Base-by-base conservation (phyloP, 1,140 invertebrate species). In the Caenorhabditis remanei region DNA sequence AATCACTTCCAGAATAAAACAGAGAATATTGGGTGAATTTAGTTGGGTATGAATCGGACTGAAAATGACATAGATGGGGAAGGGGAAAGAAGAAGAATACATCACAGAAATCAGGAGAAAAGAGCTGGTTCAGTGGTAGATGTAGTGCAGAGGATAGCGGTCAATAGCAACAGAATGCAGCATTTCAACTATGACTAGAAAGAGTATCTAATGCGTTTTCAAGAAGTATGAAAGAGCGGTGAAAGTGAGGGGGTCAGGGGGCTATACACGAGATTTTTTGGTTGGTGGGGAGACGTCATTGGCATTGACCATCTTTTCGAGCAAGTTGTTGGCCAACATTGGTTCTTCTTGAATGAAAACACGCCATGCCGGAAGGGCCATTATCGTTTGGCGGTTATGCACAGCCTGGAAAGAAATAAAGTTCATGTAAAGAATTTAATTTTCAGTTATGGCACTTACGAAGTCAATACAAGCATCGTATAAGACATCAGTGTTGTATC, bases 401-500 rank as follows among this genome's bases (percentile, higher is more conserved):
- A 79, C 46, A 3, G 71, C 71, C 71, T 79, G 71, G 21, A 63
- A 65, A 55, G 46, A 43, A n/a, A 82, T 50, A 82, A 82, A 24
- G 32, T 32, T 32, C 32, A 32, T 32, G 1, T 1, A 2, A 32
- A 32, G 32, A 32, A 32, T 2, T 32, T 32, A 32, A 32, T 32
- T 32, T 32, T 32, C 32, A 32, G 32, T 32, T 32, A 32, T 32
- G 32, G 32, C 2, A 32, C 83, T 85, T 61, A 87, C 87, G 32
- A 84, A 40, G 9, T 88, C 67, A 85, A 90, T 87, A 48, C 91
- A 93, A 43, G 89, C 86, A 61, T 87, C 85, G 58, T 90, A 88
- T 14, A 92, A 75, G 41, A 89, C 24, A 43, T 88, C 84, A 40
- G 91, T 92, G 61, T 91, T 91, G 58, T 91, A 88, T n/a, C 71